Conservation (phyloP, 1,140 invertebrate genomes). For the Geopemphigus sp. region DNA sequence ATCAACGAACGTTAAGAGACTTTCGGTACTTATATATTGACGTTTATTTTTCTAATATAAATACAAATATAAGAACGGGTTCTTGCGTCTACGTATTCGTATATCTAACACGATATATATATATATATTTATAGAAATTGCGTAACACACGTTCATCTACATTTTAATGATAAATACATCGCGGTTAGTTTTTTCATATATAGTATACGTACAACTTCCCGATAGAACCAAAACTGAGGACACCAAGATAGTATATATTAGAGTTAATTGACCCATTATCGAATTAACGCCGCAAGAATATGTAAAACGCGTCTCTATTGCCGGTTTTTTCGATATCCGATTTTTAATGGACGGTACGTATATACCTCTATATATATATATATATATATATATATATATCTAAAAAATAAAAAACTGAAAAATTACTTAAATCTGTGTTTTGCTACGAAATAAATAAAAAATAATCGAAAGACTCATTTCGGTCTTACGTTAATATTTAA, state of each 20-base stretch:
- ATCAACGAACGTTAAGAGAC: no score
- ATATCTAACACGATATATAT: no score
- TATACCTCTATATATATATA: background rate
- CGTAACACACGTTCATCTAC: no score
- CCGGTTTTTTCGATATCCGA: background rate
- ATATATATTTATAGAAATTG: no score
- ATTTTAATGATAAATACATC: no score
- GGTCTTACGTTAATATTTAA: conserved; percentile 23
- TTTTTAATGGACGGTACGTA: background rate
- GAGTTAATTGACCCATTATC: conserved; percentile 6
- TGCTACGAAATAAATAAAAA: background rate
- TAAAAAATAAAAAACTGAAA: conserved; percentile 2
- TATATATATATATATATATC: background rate
- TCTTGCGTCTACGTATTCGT: no score
- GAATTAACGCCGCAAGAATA: background rate
- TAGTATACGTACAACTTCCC: background rate
- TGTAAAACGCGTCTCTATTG: background rate
- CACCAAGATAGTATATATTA: background rate
- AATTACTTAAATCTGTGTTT: background rate
- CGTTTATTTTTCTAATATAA: no score
- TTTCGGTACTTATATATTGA: no score
- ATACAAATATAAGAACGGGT: no score
- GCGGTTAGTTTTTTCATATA: background rate
- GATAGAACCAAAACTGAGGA: background rate
- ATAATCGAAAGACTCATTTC: background rate